Evolutionary conservation across 2,797 vertebrate species (phyloP).

Genomic region (Fistularia tabacaria): DNA sequence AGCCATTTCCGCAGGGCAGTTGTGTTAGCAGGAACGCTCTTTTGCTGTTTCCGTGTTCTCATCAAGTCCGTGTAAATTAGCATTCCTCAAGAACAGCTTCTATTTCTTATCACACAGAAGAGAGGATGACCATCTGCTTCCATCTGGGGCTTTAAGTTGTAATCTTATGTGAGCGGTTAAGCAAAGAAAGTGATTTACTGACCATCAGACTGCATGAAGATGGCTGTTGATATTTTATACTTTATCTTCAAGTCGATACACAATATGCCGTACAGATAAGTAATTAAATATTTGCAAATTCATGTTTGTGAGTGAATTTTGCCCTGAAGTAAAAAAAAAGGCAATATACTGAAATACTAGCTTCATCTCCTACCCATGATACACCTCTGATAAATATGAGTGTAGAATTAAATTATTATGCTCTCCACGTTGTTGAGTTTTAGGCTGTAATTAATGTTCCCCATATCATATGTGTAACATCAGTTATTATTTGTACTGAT

Average conservation of each 20-base stretch:
- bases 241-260: neutral
- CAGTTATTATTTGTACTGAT: too few relatives aligned
- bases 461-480: too few relatives aligned
- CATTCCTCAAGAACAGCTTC: slow-evolving; percentile 57
- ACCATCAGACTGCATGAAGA: slow-evolving; percentile 17
- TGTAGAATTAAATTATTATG: too few relatives aligned
- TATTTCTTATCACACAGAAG: slow-evolving; percentile 50
- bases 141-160: slow-evolving; percentile 51
- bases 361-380: too few relatives aligned
- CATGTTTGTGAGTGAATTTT: too few relatives aligned
- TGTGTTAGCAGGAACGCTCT: slow-evolving; percentile 2
- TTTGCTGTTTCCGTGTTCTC: slow-evolving; percentile 36
- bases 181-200: slow-evolving; percentile 33
- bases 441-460: too few relatives aligned
- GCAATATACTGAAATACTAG: too few relatives aligned
- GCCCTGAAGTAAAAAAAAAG: too few relatives aligned
- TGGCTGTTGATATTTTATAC: slow-evolving; percentile 1
- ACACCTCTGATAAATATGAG: too few relatives aligned
- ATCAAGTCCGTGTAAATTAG: slow-evolving; percentile 41
- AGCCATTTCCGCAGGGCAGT: neutral
- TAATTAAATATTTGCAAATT: neutral
- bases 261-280: neutral
- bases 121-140: slow-evolving; percentile 50
- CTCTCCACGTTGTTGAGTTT: too few relatives aligned
- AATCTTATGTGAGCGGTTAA: slow-evolving; percentile 42